Evolutionary conservation across 2,888 invertebrate genomes (phyloP).

Genomic region (Opisthograptis luteolata): DNA sequence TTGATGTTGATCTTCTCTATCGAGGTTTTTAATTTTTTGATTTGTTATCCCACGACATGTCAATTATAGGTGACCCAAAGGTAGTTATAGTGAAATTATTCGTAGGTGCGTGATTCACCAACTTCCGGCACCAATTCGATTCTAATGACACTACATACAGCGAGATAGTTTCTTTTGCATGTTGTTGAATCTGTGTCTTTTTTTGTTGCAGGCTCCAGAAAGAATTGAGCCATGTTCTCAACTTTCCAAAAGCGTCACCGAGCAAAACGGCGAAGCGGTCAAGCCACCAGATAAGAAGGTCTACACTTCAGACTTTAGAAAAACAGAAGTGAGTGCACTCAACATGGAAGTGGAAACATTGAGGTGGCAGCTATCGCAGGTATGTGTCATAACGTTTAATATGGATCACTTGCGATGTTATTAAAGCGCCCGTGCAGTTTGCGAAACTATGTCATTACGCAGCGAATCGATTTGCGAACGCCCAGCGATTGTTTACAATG

Average conservation of each 20-base stretch:
- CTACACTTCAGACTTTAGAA: constrained; percentile 53
- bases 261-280: constrained; percentile 56
- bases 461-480: constrained; percentile 40
- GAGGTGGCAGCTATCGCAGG: constrained; percentile 90
- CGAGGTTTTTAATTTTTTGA: neutral
- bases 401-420: constrained; percentile 20
- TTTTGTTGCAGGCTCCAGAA: constrained; percentile 72
- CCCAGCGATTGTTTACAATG: constrained; percentile 31
- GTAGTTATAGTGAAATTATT: constrained; percentile 54
- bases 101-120: constrained; percentile 48
- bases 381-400: constrained; percentile 51
- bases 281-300: constrained; percentile 55
- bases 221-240: constrained; percentile 67
- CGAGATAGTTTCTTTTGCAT: constrained; percentile 44
- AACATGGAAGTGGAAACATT: constrained; percentile 88
- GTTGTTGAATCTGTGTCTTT: constrained; percentile 26
- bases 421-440: constrained; percentile 53
- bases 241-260: constrained; percentile 64
- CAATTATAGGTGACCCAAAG: constrained; percentile 42
- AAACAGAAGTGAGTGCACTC: constrained; percentile 76
- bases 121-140: constrained; percentile 45
- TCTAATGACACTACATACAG: constrained; percentile 50
- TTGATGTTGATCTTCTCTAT: neutral
- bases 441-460: constrained; percentile 46
- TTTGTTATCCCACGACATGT: constrained; percentile 37